Conservation (phyloP, 2,797 vertebrate genomes). For the Pelobates cultripes region DNA sequence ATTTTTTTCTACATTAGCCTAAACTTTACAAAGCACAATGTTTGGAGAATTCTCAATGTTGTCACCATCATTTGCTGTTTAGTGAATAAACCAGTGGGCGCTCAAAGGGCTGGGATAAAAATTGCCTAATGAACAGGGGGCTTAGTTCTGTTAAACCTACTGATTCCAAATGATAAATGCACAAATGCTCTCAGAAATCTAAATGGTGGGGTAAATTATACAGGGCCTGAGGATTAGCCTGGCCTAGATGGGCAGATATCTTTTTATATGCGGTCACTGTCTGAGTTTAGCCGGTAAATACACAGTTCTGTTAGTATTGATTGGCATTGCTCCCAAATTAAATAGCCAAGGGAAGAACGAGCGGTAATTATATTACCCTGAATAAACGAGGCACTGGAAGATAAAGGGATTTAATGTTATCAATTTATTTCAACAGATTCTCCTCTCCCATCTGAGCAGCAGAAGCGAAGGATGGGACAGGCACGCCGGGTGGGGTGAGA, state of each 20-base stretch:
- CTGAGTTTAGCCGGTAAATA: not conserved
- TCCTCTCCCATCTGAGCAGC: too few species aligned
- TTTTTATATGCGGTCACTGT: not conserved
- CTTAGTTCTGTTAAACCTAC: too few species aligned
- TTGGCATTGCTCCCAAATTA: not conserved
- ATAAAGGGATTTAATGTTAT: not conserved
- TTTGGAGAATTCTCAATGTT: too few species aligned
- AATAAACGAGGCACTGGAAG: conserved; percentile 1
- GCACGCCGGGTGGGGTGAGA: not conserved
- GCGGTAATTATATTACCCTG: not conserved
- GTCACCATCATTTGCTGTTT: too few species aligned
- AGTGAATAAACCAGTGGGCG: too few species aligned
- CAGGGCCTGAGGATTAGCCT: not conserved
- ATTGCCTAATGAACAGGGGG: too few species aligned
- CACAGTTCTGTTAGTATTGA: not conserved
- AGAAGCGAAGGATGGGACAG: not conserved
- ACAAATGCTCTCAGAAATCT: too few species aligned
- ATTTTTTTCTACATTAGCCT: too few species aligned
- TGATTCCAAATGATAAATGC: too few species aligned
- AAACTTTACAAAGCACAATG: too few species aligned
- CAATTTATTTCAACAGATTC: not conserved
- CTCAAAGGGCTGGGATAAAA: too few species aligned
- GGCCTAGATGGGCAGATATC: not conserved
- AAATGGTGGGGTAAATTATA: not conserved
- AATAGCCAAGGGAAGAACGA: not conserved